phyloP scores from a whole-genome alignment of 1,140 invertebrate genomes.

The Proctacanthus coquilletti region DNA sequence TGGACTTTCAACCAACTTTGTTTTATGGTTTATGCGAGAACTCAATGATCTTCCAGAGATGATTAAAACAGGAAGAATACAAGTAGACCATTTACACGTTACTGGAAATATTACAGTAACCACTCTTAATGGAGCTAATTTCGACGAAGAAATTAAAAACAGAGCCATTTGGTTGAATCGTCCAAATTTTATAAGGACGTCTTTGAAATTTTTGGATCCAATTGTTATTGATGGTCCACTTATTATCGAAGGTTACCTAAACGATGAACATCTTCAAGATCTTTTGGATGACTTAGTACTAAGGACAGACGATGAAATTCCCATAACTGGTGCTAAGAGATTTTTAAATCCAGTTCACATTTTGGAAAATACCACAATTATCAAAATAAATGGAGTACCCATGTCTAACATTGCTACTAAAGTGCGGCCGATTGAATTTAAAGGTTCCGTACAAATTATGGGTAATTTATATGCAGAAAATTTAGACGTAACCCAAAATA shows the following conservation, averaged over 20 bases:
- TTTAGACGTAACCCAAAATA: constrained; percentile 8
- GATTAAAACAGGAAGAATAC: constrained; percentile 19
- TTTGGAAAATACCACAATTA: constrained; percentile 7
- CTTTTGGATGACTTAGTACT: constrained; percentile 16
- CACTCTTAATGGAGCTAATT: constrained; percentile 10
- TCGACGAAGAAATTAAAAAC: constrained; percentile 14
- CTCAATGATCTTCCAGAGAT: constrained; percentile 20
- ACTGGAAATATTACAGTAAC: constrained; percentile 12
- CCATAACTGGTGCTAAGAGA: constrained; percentile 17
- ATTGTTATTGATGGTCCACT: constrained; percentile 9
- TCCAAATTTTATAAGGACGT: constrained; percentile 14
- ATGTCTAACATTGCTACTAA: constrained; percentile 14
- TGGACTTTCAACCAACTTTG: neutral
- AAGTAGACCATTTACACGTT: constrained; percentile 16
- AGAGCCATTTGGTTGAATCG: constrained; percentile 20
- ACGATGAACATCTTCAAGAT: constrained; percentile 14
- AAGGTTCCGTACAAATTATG: constrained; percentile 11
- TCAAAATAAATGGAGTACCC: constrained; percentile 16
- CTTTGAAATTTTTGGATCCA: constrained; percentile 10
- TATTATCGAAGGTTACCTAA: constrained; percentile 12
- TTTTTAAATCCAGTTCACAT: constrained; percentile 11
- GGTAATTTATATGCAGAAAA: constrained; percentile 12
- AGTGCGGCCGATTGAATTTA: constrained; percentile 6
- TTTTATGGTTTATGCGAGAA: constrained; percentile 14
- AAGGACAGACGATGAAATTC: neutral